Conservation (phyloP, 2,888 invertebrate species). For the Dugesia japonica region DNA sequence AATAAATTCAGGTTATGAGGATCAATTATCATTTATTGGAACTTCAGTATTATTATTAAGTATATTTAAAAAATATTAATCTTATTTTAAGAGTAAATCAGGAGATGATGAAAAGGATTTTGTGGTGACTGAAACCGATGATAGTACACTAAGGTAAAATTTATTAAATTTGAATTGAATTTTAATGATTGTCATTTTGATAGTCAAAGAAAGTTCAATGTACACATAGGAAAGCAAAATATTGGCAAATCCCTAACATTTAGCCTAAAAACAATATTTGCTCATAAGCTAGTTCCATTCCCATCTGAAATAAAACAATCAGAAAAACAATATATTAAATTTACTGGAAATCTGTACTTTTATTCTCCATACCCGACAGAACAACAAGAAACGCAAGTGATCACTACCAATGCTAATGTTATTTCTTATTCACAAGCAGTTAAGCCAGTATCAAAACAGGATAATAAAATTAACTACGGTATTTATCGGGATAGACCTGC, state of each 20-base stretch:
- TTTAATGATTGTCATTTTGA: neutral
- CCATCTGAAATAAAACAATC: conserved; percentile 75
- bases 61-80: neutral
- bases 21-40: conserved; percentile 60
- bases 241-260: conserved; percentile 26
- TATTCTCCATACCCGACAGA: conserved; percentile 66
- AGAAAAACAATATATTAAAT: conserved; percentile 79
- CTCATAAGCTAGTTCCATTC: conserved; percentile 57
- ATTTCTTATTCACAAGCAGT: conserved; percentile 49
- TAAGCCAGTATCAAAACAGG: conserved; percentile 53
- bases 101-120: conserved; percentile 32
- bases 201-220: conserved; percentile 24
- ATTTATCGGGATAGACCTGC: conserved; percentile 63
- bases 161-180: too few species aligned
- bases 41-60: conserved; percentile 52
- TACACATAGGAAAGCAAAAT: conserved; percentile 22
- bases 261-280: conserved; percentile 27
- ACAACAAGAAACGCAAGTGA: conserved; percentile 66
- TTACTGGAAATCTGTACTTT: conserved; percentile 65
- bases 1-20: conserved; percentile 55
- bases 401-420: conserved; percentile 61
- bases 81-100: conserved; percentile 28
- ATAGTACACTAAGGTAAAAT: conserved; percentile 24
- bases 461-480: conserved; percentile 70
- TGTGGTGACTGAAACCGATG: conserved; percentile 29